Base-by-base conservation (phyloP, 2,797 vertebrate species). In the Myotis daubentonii region DNA sequence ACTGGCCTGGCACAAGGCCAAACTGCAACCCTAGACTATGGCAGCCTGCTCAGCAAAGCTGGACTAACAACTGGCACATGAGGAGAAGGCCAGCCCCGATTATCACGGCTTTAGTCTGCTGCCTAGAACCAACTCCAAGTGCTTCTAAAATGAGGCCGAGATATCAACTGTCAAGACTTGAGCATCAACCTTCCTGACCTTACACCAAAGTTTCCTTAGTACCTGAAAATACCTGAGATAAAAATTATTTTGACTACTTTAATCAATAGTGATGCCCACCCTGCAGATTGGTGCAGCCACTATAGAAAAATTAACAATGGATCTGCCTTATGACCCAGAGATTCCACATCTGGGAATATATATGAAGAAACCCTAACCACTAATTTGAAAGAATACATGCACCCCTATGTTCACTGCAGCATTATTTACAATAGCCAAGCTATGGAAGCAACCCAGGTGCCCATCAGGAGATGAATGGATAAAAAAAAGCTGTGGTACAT, bases 211-310 rank as follows among this genome's bases (percentile, higher is more conserved):
- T 7, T 78, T 91, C 44, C 22, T 55, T n/a, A 76, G 15, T 23
- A 74, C n/a, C 28, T 88, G n/a, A 85, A 90, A 88, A 76, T 84
- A 80, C 62, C 38, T 30, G 3, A 49, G 10, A 70, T 53, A 11
- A 89, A 89, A 95, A 51, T 25, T 41, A 84, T 23, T 53, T 70
- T 93, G 72, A 87, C 19, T 51, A 51, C 28, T 87, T 84, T 47
- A 74, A 88, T 66, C 68, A 86, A 25, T 2, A 89, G 11, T 91
- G 41, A 71, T 71, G 95, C 15, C 49, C 25, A 88, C 8, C 53
- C 16, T 70, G 36, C 19, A 23, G 33, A 70, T 2, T 12, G 20
- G 66, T 23, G 33, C 66, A 70, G 33, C 66, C 66, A 36, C 33
- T 38, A 38, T 11, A 6, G 33, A 70, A 38, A 70, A 38, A 70